Evolutionary conservation across 2,113 vertebrate genomes (phyloP).

Genomic region (Scomber colias): DNA sequence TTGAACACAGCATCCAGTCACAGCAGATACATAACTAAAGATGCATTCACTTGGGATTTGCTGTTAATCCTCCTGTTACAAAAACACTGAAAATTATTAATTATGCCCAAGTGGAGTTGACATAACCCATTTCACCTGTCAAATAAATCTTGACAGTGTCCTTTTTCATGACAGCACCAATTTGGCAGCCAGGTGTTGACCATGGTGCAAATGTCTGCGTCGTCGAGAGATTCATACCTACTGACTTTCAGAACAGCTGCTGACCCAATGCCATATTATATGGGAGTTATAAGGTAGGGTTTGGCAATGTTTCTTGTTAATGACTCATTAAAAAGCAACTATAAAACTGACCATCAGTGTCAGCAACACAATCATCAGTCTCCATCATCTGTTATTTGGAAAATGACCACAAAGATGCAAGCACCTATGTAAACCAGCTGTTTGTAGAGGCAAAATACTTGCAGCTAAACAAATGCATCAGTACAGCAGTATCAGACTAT

Average conservation of each 20-base stretch:
- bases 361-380: not conserved
- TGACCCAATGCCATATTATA: conserved; percentile 14
- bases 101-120: conserved; percentile 7
- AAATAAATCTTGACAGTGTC: conserved; percentile 21
- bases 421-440: not conserved
- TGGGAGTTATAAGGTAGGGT: not conserved
- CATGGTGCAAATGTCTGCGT: not conserved
- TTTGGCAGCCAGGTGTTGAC: conserved; percentile 22
- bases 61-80: not conserved
- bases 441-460: not conserved
- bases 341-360: not conserved
- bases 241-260: conserved; percentile 28
- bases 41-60: conserved; percentile 10
- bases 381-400: not conserved
- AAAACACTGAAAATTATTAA: not conserved
- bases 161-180: conserved; percentile 21
- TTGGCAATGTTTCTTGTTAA: not conserved
- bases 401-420: not conserved
- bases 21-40: conserved; percentile 18
- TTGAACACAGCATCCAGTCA: conserved; percentile 15
- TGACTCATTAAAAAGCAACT: not conserved
- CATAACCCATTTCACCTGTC: conserved; percentile 14
- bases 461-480: no score
- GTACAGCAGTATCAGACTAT: no score
- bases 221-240: conserved; percentile 8